Percentiles rank a stretch among this genome's conserved stretches.
Conservation (phyloP, 2,888 invertebrate species). For the Villa cingulata region DNA sequence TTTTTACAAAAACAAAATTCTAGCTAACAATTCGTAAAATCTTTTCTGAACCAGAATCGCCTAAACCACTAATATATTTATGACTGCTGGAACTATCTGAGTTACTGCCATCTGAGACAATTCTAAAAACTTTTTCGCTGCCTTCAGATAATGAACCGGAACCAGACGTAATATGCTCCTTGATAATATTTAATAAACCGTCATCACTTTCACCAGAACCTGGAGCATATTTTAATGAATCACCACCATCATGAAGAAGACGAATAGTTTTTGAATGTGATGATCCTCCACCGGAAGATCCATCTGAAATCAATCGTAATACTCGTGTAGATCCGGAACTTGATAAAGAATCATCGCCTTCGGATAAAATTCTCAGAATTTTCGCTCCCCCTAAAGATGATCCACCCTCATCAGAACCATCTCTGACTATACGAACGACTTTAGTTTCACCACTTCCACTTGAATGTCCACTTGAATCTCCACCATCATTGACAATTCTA, state of each 20-base stretch:
- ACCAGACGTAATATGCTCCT: background rate
- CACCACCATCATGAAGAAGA: background rate
- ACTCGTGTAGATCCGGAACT: background rate
- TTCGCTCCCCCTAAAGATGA: background rate
- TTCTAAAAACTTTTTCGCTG: background rate
- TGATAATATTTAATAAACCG: background rate
- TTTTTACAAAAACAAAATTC: no score
- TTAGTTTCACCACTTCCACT: background rate
- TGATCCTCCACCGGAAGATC: background rate
- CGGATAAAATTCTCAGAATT: constrained; percentile 1
- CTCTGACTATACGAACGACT: background rate
- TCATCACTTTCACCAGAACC: background rate
- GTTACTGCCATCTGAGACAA: background rate
- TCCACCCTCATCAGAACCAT: background rate
- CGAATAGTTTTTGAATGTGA: background rate
- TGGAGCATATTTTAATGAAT: background rate
- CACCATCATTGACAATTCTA: background rate
- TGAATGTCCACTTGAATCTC: background rate
- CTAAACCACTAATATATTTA: background rate
- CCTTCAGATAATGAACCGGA: background rate
- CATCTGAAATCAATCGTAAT: constrained; percentile 1
- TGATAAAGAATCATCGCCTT: background rate
- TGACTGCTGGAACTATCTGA: background rate
- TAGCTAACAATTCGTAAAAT: background rate
- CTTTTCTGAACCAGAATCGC: background rate